These are phyloP conservation scores for Drosophila meridiana DNA, from an alignment of 2,888 invertebrate genomes.

Conservation along the genomic window DNA sequence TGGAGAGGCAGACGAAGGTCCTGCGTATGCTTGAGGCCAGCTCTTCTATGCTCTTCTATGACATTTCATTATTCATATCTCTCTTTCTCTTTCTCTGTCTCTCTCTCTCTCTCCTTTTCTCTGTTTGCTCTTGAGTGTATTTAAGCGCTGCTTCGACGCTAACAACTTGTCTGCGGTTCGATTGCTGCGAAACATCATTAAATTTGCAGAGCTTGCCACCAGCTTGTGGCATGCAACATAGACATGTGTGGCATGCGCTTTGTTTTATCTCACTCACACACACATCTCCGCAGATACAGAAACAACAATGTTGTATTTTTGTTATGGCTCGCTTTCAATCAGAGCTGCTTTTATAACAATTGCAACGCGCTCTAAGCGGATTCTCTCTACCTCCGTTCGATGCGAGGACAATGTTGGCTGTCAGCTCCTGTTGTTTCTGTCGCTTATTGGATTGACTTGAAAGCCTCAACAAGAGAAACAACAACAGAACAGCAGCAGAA, in stretches of 20 bases:
- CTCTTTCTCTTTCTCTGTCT: slow-evolving; percentile 1
- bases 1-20: slow-evolving; percentile 16
- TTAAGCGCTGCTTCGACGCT: slow-evolving; percentile 16
- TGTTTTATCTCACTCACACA: slow-evolving; percentile 24
- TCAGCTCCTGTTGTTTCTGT: slow-evolving; percentile 30
- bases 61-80: slow-evolving; percentile 29
- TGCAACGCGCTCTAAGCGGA: slow-evolving; percentile 38
- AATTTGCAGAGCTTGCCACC: slow-evolving; percentile 51
- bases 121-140: slow-evolving; percentile 18
- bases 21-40: slow-evolving; percentile 7
- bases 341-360: slow-evolving; percentile 38
- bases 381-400: slow-evolving; percentile 29
- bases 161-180: slow-evolving; percentile 32
- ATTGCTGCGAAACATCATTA: slow-evolving; percentile 52
- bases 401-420: slow-evolving; percentile 46
- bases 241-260: slow-evolving; percentile 5
- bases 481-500: not conserved
- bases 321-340: slow-evolving; percentile 48
- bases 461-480: slow-evolving; percentile 2
- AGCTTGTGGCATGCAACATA: slow-evolving; percentile 23
- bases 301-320: slow-evolving; percentile 42
- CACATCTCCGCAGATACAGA: not conserved
- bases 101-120: slow-evolving; percentile 1
- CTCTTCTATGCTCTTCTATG: slow-evolving; percentile 3
- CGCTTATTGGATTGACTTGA: slow-evolving; percentile 48